phyloP scores from a whole-genome alignment of 2,113 vertebrate species.

The Copsychus sechellarum region DNA sequence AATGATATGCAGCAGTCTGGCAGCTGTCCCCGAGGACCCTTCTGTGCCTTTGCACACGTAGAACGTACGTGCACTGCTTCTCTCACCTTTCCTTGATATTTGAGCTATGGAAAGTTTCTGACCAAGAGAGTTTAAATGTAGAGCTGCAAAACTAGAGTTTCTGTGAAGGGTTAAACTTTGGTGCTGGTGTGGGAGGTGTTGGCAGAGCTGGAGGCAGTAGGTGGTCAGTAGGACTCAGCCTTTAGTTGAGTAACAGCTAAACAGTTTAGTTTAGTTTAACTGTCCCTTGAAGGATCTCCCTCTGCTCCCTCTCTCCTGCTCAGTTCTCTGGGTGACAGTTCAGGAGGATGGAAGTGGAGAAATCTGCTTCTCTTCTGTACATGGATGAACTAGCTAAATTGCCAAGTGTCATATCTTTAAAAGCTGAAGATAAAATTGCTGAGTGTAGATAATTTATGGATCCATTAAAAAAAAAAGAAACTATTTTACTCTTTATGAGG shows the following conservation, averaged over 20 bases:
- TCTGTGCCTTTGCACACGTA: slow-evolving; percentile 97
- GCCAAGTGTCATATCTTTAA: background rate
- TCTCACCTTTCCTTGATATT: background rate
- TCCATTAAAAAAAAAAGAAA: background rate
- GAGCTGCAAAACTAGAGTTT: background rate
- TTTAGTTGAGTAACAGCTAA: too few relatives aligned
- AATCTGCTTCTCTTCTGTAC: background rate
- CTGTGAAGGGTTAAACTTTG: background rate
- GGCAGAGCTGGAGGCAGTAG: background rate
- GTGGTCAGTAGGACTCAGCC: background rate
- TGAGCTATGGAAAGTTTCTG: background rate
- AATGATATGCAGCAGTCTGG: slow-evolving; percentile 98
- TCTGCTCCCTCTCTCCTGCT: background rate
- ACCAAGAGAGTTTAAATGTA: background rate
- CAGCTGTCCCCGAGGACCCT: slow-evolving; percentile 96
- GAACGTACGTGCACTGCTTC: slow-evolving; percentile 84
- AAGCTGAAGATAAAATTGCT: background rate
- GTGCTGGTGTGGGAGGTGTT: background rate
- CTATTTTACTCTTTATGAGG: background rate
- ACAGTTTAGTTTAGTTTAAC: too few relatives aligned
- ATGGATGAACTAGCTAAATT: background rate
- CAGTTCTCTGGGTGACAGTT: background rate
- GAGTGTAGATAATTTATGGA: background rate
- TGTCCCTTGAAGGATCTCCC: background rate
- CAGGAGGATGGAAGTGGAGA: background rate